Conservation (phyloP, 2,888 invertebrate genomes). For the Lasioglossum malachurum region DNA sequence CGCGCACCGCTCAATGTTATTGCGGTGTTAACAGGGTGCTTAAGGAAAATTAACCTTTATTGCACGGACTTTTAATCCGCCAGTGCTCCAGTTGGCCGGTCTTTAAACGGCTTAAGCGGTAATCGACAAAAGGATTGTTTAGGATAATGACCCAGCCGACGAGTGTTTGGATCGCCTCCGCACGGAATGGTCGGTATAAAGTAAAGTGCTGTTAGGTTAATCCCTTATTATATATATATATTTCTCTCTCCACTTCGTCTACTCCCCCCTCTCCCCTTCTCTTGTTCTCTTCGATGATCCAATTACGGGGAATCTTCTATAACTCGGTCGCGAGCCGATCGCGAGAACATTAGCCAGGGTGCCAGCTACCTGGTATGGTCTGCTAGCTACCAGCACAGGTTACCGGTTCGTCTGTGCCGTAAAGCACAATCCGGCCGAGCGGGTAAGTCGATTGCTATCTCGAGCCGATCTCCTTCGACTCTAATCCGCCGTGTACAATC, state of each 20-base stretch:
- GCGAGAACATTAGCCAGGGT: constrained; percentile 8
- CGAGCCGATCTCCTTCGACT: background rate
- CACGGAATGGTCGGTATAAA: constrained; percentile 32
- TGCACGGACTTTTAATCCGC: constrained; percentile 70
- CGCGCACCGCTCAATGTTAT: constrained; percentile 65
- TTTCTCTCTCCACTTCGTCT: background rate
- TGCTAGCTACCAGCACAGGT: background rate
- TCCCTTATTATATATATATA: constrained; percentile 43
- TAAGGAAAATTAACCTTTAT: constrained; percentile 72
- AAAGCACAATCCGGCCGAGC: constrained; percentile 2
- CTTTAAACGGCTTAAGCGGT: constrained; percentile 68
- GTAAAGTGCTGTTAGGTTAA: constrained; percentile 38
- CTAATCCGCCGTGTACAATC: constrained; percentile 9
- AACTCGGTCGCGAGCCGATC: background rate
- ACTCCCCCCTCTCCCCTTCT: background rate
- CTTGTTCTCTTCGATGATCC: constrained; percentile 26
- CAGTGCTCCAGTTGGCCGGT: constrained; percentile 59
- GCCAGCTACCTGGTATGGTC: background rate
- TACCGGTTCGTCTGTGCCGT: background rate
- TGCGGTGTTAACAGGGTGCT: constrained; percentile 74
- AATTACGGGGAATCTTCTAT: constrained; percentile 33
- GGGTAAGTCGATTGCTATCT: background rate
- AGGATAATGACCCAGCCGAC: constrained; percentile 58
- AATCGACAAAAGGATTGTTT: constrained; percentile 68
- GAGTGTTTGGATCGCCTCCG: constrained; percentile 52